Base-by-base conservation (phyloP, 2,113 vertebrate species). In the Corapipo altera region DNA sequence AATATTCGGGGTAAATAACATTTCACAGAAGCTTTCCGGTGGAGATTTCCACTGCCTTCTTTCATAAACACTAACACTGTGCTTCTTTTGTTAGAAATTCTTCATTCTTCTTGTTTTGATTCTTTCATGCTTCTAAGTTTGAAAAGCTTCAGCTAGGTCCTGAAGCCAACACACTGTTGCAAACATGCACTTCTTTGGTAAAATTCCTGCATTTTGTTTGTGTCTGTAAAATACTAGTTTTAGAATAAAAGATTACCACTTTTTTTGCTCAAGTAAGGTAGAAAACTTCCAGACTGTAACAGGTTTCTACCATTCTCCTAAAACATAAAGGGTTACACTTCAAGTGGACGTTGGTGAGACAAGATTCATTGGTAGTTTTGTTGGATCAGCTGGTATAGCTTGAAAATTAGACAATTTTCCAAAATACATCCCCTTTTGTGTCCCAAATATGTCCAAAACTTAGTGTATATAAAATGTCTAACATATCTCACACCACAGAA, bases 81-180 rank as follows among this genome's bases (percentile, higher is more conserved):
- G 12, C 49, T 91, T 37, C 57, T 26, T 91, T 82, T 89, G 66
- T 57, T 91, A 57, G 2, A 87, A 80, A 79, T 88, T 76, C 54
- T 62, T 92, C 28, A 33, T 76, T 89, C 64, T 85, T 93, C 75
- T 92, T 85, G 72, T 72, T 95, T 94, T 94, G 81, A 89, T 92
- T 95, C 54, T 89, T 69, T 65, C 12, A 39, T 71, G 55, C 35
- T 82, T 89, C 72, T 69, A 58, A 52, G 21, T 2, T 2, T 89
- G 46, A 92, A 82, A 78, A 85, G 15, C 9, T 81, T 85, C 52
- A 70, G 23, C 16, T 27, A 51, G 13, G 12, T 52, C 66, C 70
- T 88, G 80, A 91, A 79, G 84, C 81, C 81, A 89, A 62, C n/a
- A 54, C 4, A 15, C 9, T 18, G 28, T 27, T 91, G 54, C 44